phyloP scores from a whole-genome alignment of 2,113 vertebrate species.

The Amia ocellicauda region DNA sequence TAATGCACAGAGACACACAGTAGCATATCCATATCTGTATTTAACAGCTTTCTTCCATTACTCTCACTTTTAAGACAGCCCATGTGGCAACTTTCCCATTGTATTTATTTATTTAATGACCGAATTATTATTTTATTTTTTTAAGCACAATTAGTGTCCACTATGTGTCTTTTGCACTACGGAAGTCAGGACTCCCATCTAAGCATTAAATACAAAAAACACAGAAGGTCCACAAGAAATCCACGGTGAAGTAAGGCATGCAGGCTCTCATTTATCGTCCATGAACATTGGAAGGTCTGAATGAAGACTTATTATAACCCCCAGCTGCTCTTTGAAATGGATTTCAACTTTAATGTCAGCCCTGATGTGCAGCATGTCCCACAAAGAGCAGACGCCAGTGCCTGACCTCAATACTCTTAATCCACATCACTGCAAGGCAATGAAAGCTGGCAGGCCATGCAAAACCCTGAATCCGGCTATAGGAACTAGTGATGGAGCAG shows the following conservation, averaged over 20 bases:
- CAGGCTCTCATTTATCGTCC: constrained; percentile 14
- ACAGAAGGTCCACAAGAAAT: no score
- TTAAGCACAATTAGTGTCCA: constrained; percentile 24
- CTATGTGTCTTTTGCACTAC: constrained; percentile 29
- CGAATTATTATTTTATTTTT: no score
- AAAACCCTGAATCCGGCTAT: constrained; percentile 21
- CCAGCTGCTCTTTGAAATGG: constrained; percentile 48
- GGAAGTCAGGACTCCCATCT: constrained; percentile 22
- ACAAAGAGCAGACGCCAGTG: constrained; percentile 48
- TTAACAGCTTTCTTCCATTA: constrained; percentile 13
- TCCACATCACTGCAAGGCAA: constrained; percentile 33
- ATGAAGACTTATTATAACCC: constrained; percentile 8
- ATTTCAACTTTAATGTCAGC: constrained; percentile 42
- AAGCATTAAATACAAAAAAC: background rate
- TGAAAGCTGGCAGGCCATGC: constrained; percentile 41
- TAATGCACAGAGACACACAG: constrained; percentile 22
- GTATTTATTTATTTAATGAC: no score
- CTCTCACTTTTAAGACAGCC: constrained; percentile 20
- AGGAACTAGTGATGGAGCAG: constrained; percentile 32
- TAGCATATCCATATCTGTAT: constrained; percentile 22
- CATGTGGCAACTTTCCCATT: no score
- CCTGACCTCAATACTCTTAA: constrained; percentile 57
- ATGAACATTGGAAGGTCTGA: background rate
- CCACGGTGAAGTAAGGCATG: background rate
- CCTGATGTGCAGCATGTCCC: constrained; percentile 47